Base-by-base conservation (phyloP, 2,113 vertebrate genomes). In the Collichthys lucidus region DNA sequence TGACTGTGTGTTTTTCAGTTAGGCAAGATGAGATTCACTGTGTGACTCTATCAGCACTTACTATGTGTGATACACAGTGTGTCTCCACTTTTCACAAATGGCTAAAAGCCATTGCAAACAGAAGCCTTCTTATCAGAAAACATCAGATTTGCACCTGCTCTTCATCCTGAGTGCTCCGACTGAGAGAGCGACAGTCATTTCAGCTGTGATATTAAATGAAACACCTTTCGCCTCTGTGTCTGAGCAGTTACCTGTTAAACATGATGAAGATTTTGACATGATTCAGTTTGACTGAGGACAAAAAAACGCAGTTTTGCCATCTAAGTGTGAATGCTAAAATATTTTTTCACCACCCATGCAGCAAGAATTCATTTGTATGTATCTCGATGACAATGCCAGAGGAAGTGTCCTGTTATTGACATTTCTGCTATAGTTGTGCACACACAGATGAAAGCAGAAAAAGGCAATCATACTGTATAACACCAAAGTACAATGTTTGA, bases 1-100 rank as follows among this genome's bases (percentile, higher is more conserved):
- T 60, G 56, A 83, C 63, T 53, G 68, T 73, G 62, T 78, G 24
- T 77, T 89, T 83, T 70, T 69, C 72, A 52, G 19, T 52, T 60
- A 24, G 4, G 60, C 61, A 71, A 63, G 70, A 86, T 78, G 56
- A 70, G 44, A 80, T 53, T 65, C 49, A 31, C 42, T 19, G 1
- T 24, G 16, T 19, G 44, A 40, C 40, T 74, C 53, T 11, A 74
- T 86, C 82, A 80, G 73, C 47, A 74, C 74, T 2, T 82, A 81
- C 42, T 47, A 24, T n/a, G 29, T 46, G 70, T 64, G 57, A 83
- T 35, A 16, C 40, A 24, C 63, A 66, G 61, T 59, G 0, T 62
- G 59, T 56, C 26, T 86, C 60, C 46, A 55, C 52, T 83, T 74
- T 66, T 16, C 60, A 73, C 49, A 75, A 50, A 86, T 68, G 22